Evolutionary conservation across 2,888 invertebrate genomes (phyloP), one percentile per base, ranked within the genome.

Genomic region (Macaria notata): DNA sequence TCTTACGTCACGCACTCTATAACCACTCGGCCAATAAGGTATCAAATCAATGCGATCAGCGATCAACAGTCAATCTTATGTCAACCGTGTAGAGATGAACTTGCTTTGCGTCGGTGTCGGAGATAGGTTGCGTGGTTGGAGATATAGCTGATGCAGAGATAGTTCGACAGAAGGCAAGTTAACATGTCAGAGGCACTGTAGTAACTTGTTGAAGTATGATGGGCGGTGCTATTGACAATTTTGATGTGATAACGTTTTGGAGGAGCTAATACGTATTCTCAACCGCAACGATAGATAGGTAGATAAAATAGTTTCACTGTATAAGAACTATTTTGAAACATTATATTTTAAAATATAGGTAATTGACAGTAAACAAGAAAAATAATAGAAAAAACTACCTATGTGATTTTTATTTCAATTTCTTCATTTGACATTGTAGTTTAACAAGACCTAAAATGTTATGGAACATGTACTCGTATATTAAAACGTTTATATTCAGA

Each of bases 1-100:
- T 83, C 88, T 90, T 91, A 90, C 89, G 81, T 90, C 91, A 91
- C 91, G 91, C 90, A 91, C 90, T 89, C 79, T 69, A 84, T 71
- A 74, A 73, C 69, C 71, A 77, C 75, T 71, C 71, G 63, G 45
- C 51, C 67, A 71, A 75, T 76, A 79, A 76, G 75, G 83, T 79
- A 78, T 79, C 78, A 85, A 79, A 79, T 83, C 78, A 76, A 72
- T 67, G 64, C 62, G 60, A 64, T 72, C 65, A 70, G 62, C 69
- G 63, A 75, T 78, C 77, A 68, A 79, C 65, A 76, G 76, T 62
- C 72, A 74, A 73, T 78, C 79, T 76, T 81, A 78, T 72, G 58
- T 62, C 65, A 50, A 61, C 62, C 58, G 45, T 63, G 63, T 80
- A 84, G 70, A 81, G 85, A 75, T 73, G 65, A 78, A 73, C 72